phyloP scores from a whole-genome alignment of 2,113 vertebrate species.

The Thunnus maccoyii region DNA sequence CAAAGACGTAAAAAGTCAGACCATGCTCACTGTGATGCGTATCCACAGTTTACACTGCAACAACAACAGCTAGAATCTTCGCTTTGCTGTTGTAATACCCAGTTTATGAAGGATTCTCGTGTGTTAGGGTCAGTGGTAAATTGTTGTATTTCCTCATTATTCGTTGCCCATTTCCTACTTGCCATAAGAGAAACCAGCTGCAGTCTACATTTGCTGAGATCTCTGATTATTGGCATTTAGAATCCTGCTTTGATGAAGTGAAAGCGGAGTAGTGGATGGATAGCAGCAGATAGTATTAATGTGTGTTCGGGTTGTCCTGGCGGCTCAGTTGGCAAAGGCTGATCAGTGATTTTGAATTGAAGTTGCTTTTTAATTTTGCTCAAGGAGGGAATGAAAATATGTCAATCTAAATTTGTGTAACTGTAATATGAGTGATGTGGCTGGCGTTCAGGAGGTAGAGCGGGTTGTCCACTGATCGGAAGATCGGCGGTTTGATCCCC shows the following conservation, averaged over 20 bases:
- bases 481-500: no score
- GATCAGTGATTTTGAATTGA: not conserved
- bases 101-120: constrained; percentile 41
- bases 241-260: constrained; percentile 46
- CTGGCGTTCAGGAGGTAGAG: no score
- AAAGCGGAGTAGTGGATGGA: constrained; percentile 19
- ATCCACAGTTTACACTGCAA: not conserved
- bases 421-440: not conserved
- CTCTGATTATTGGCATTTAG: constrained; percentile 45
- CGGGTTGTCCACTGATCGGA: no score
- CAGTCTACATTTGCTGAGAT: constrained; percentile 34
- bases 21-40: constrained; percentile 19
- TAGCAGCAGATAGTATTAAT: constrained; percentile 14
- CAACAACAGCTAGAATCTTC: constrained; percentile 17
- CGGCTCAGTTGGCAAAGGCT: not conserved
- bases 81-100: constrained; percentile 4
- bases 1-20: constrained; percentile 30
- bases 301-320: not conserved
- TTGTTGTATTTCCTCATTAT: constrained; percentile 56
- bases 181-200: constrained; percentile 60
- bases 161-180: constrained; percentile 59
- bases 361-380: not conserved
- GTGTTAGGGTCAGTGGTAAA: constrained; percentile 51
- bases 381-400: not conserved
- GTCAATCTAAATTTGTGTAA: constrained; percentile 1